phyloP scores from a whole-genome alignment of 2,888 invertebrate genomes.

The Notocelia uddmanniana region DNA sequence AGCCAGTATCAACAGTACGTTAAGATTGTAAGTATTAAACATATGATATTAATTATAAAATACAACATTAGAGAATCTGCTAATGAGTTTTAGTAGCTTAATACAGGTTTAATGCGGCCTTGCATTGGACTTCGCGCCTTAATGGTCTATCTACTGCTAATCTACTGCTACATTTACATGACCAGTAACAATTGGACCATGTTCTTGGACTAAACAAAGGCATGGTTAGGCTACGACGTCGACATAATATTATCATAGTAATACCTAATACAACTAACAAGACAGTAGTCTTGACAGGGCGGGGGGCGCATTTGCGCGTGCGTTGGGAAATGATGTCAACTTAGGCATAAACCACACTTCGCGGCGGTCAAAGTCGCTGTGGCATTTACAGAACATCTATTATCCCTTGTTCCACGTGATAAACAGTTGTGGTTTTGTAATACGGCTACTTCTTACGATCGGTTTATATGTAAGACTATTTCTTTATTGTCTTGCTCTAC shows the following conservation, averaged over 20 bases:
- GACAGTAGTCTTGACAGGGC: slow-evolving; percentile 42
- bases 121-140: slow-evolving; percentile 49
- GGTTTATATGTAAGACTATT: background rate
- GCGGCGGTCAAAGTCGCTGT: background rate
- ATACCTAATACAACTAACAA: slow-evolving; percentile 46
- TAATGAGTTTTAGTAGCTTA: slow-evolving; percentile 27
- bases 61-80: slow-evolving; percentile 28
- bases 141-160: too few species aligned
- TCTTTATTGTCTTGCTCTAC: background rate
- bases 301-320: slow-evolving; percentile 27
- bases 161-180: slow-evolving; percentile 73
- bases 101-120: slow-evolving; percentile 14
- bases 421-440: background rate
- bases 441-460: slow-evolving; percentile 7
- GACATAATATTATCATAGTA: slow-evolving; percentile 45
- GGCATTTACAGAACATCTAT: background rate
- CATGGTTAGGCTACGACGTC: slow-evolving; percentile 54
- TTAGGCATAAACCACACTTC: background rate
- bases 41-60: slow-evolving; percentile 23
- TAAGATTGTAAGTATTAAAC: background rate
- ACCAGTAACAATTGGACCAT: slow-evolving; percentile 69
- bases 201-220: slow-evolving; percentile 73
- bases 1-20: background rate
- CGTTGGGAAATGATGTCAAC: slow-evolving; percentile 21
- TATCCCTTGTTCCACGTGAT: background rate